These are phyloP conservation scores for Brachyhypopomus occidentalis DNA, from an alignment of 2,113 vertebrate genomes.

Conservation along the genomic window DNA sequence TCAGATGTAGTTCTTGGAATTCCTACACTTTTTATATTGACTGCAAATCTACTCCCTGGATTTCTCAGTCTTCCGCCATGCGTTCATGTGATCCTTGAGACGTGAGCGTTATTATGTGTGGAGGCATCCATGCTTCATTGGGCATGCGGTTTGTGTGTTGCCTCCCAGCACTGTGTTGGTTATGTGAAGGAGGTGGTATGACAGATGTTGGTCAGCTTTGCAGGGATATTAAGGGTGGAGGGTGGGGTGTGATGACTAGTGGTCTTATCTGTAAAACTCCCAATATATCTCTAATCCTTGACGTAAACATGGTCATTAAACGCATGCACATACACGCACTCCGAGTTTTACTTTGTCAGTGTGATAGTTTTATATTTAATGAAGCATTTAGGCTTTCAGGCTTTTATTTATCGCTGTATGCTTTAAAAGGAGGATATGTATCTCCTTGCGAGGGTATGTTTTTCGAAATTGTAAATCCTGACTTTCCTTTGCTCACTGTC, in stretches of 20 bases:
- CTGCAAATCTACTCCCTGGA: neutral
- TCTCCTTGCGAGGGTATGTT: too few species aligned
- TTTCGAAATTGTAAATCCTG: neutral
- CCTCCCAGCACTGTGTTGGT: constrained; percentile 27
- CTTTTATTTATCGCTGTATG: neutral
- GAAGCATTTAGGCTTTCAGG: neutral
- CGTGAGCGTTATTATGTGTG: neutral
- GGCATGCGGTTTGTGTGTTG: constrained; percentile 21
- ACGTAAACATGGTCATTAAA: constrained; percentile 15
- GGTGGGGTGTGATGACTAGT: constrained; percentile 24
- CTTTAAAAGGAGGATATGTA: neutral
- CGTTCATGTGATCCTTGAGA: neutral
- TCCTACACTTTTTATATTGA: neutral
- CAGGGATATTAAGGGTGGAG: constrained; percentile 39
- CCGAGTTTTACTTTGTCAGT: constrained; percentile 37
- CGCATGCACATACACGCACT: neutral
- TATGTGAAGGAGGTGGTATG: constrained; percentile 39
- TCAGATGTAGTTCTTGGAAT: neutral
- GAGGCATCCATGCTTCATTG: constrained; percentile 15
- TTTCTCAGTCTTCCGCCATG: neutral
- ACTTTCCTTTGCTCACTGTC: neutral
- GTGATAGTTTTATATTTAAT: constrained; percentile 26
- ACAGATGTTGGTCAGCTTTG: constrained; percentile 59
- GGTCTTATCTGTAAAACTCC: constrained; percentile 53
- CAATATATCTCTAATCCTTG: constrained; percentile 53